Evolutionary conservation across 2,797 vertebrate genomes (phyloP), one percentile per base, ranked within the genome.

Genomic region (Enteromius radiatus): DNA sequence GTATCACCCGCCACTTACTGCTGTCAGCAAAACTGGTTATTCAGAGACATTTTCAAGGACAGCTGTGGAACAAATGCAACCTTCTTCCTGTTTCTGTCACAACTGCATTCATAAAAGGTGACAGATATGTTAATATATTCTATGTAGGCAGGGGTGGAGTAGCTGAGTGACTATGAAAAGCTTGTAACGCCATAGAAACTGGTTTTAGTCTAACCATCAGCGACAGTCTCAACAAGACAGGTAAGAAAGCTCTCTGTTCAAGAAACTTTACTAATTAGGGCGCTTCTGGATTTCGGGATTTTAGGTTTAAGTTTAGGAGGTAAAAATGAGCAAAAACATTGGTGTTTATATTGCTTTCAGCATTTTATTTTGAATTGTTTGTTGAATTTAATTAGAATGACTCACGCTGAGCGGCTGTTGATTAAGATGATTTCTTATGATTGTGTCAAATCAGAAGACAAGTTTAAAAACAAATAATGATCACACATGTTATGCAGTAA

Each of bases 61-160:
- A 76, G 79, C 76, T 67, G 14, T 43, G 28, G 54, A 43, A 26
- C 1, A 54, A 28, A n/a, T 14, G 54, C 59, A 41, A n/a, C n/a
- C 5, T 17, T 21, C 54, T 80, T 54, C 65, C 31, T 88, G 73
- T 65, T 80, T 84, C 56, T 54, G 28, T 41, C 10, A 23, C 10
- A 85, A 85, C 85, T 47, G 86, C 86, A 86, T 87, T 83, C 78
- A 88, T 82, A 38, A 43, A 49, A 36, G 71, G 56, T 56, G 49
- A 43, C 12, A 63, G n/a, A 79, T 84, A 56, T 84, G 59, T 38
- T 74, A 64, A 76, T 77, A 45, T 21, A 33, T 41, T 68, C 31
- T 41, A 71, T 59, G 41, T 0, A 23, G 52, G 4, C 14, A 74
- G 31, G 79, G 84, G 84, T 73, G 87, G 84, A 85, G 84, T 82